Base-by-base conservation (phyloP, 1,140 invertebrate genomes). In the Cryptotermes secundus region DNA sequence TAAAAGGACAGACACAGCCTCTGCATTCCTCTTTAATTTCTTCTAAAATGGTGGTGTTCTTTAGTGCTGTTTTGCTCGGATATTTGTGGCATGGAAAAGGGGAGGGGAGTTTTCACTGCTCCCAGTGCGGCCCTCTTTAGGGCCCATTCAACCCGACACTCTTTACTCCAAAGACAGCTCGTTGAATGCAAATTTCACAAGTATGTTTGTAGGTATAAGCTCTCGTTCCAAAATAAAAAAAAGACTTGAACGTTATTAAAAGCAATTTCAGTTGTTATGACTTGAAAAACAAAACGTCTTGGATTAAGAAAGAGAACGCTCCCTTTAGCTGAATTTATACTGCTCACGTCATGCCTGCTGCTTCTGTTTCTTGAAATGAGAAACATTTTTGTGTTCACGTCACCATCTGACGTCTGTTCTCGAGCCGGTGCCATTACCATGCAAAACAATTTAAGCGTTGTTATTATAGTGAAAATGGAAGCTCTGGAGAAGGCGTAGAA, bases 271-370 rank as follows among this genome's bases (percentile, higher is more conserved):
- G 59, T 72, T 31, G 59, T 72, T 72, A 72, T 31, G 59, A 72
- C 59, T n/a, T 72, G n/a, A 72, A 72, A 72, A 72, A 72, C 59
- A 72, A 72, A 72, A 72, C n/a, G 59, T 72, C 26, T 72, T 31
- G 59, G n/a, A 72, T 72, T 72, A 72, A 72, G 59, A 72, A 72
- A 9, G n/a, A 72, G 59, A 72, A 31, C 31, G 14, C 59, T 0
- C 45, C 22, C 45, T 49, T 49, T 49, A 19, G 31, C 26, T 7
- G 59, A 72, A 72, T 72, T 72, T 72, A 72, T 72, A n/a, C 59
- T 72, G 59, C 59, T 7, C 59, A 31, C 26, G 59, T 72, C 59
- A 31, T 1, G 14, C 59, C 3, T n/a, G 2, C 26, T 31, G 9
- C 59, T 31, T 72, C n/a, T 72, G n/a, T 72, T 72, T 72, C 9